Conservation (phyloP, 2,888 invertebrate genomes). For the Spisula subtruncata region DNA sequence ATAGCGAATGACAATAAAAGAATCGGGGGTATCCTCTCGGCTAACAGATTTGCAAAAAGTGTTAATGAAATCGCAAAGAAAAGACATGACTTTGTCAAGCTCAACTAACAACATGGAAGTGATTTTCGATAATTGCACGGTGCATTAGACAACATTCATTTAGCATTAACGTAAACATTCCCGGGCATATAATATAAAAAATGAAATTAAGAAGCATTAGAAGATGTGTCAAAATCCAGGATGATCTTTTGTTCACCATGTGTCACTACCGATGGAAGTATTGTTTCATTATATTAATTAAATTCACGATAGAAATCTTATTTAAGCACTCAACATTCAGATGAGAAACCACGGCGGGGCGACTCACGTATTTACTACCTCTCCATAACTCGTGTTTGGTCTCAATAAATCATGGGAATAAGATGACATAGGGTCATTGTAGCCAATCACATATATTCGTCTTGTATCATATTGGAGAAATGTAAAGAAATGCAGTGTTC, state of each 20-base stretch:
- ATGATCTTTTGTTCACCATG: background rate
- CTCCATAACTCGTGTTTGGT: constrained; percentile 3
- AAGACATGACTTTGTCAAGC: background rate
- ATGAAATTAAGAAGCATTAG: background rate
- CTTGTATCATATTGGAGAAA: constrained; percentile 6
- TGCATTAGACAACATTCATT: background rate
- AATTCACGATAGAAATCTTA: background rate
- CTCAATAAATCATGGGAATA: constrained; percentile 6
- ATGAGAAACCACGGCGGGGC: constrained; percentile 1
- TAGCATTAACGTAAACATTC: background rate
- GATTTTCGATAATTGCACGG: no score
- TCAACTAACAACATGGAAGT: no score
- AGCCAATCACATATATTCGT: constrained; percentile 1
- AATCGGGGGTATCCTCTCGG: background rate
- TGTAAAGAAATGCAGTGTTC: background rate
- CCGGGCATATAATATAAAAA: background rate
- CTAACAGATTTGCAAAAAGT: background rate
- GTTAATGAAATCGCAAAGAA: background rate
- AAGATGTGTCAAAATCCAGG: background rate
- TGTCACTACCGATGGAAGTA: constrained; percentile 10
- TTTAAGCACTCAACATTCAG: background rate
- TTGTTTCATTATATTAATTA: background rate
- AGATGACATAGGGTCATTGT: constrained; percentile 3
- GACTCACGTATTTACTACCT: constrained; percentile 9
- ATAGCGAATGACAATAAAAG: background rate